Evolutionary conservation across 1,140 invertebrate genomes (phyloP), one percentile per base, ranked within the genome.

Genomic region (Philopotamus ludificatus): DNA sequence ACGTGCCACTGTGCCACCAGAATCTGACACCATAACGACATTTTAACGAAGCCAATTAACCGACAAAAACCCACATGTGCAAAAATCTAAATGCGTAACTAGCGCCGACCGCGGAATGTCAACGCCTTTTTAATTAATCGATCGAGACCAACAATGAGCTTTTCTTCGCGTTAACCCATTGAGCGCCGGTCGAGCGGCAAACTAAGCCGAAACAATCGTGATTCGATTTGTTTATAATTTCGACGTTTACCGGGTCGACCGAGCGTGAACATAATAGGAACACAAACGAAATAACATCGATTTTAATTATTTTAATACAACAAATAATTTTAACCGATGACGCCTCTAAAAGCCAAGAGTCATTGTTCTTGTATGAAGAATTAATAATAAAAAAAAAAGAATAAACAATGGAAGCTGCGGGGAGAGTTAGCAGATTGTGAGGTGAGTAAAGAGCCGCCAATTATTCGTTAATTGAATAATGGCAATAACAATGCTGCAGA

Each of bases 251-350:
- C 4, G 18, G 18, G 15, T 47, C 44, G 18, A 9, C 44, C 8
- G 18, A 47, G 8, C 44, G 44, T 47, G 44, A 47, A 47, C 8
- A 47, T 47, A 47, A 47, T 47, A 16, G 44, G 10, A 34, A 34
- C 28, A 34, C 28, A 20, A 47, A 20, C 44, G 44, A 16, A 47
- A 8, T 15, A 8, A 47, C 44, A 47, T 47, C 44, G 15, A 47
- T 47, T 47, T 66, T 59, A 34, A 53, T 66, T 62, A 34, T 55
- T 18, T 20, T 28, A 20, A 45, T 39, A 58, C 9, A 44, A 66
- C 58, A 57, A 66, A 66, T 47, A 66, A 66, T 62, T 66, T 50
- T 57, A 62, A 66, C 53, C 60, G 60, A 42, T 26, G 18, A 54
- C 58, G 59, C 49, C 42, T 45, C 45, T 16, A 44, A 28, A 26